Evolutionary conservation across 2,113 vertebrate genomes (phyloP), one percentile per base, ranked within the genome.

Genomic region (Spea bombifrons): DNA sequence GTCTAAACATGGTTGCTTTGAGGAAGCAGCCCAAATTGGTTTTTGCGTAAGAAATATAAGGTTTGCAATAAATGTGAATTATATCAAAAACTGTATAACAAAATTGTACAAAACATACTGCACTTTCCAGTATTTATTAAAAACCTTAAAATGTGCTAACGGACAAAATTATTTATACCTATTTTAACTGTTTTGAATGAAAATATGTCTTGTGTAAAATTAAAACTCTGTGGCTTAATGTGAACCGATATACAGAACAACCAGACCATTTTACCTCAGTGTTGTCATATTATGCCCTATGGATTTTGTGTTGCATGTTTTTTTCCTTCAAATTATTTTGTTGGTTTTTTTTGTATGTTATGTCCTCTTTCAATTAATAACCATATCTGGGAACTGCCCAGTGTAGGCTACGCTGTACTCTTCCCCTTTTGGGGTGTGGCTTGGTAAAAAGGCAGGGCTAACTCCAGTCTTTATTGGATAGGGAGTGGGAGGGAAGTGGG

Each of bases 111-210:
- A 86, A 82, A 55, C 67, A 63, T 84, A 69, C 84, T 83, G 81
- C 65, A 79, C 47, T 85, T 82, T 81, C 79, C 63, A 80, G 76
- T 86, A 82, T 84, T 81, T 84, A 73, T 73, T 73, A 61, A 70
- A 85, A 87, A 73, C 67, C 49, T 50, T 79, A 82, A 75, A 66
- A 75, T 73, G 0, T 69, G 85, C 84, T 68, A 13, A 80, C 50
- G 15, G 81, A 84, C 17, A 68, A 73, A 75, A 79, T 16, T 76
- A 86, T 82, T 83, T 88, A 88, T 88, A 90, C 74, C 84, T 82
- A 79, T 92, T 87, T 87, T 88, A 90, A 83, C 89, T 91, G 89
- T 86, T 94, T 94, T 88, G 84, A 87, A 89, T 91, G 87, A 86
- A 85, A 86, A 17, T 82, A 83, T 83, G 83, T 83, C 65, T 68